Conservation (phyloP, 2,797 vertebrate species). For the Pipistrellus nathusii region DNA sequence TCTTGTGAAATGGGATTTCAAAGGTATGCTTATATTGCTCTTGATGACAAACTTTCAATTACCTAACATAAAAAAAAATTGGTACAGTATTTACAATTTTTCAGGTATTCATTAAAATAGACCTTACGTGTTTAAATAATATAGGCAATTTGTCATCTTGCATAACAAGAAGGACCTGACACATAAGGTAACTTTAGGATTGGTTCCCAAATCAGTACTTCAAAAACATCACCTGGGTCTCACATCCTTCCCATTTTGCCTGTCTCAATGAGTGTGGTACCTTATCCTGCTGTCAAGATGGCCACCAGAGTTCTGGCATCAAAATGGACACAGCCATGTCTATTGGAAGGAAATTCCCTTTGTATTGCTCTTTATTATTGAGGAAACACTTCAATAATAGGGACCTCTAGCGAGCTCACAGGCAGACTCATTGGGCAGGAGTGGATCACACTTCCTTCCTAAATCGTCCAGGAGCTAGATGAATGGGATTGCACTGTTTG, state of each 20-base stretch:
- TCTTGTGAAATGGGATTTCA: constrained; percentile 59
- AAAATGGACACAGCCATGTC: not conserved
- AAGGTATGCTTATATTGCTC: not conserved
- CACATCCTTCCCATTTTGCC: not conserved
- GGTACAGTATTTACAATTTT: constrained; percentile 20
- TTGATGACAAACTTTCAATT: constrained; percentile 54
- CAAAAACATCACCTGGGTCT: not conserved
- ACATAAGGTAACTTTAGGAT: not conserved
- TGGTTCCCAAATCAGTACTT: constrained; percentile 31
- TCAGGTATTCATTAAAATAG: constrained; percentile 37
- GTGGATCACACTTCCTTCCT: not conserved
- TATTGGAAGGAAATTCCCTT: not conserved
- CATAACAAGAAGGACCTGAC: not conserved
- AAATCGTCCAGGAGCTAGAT: not conserved
- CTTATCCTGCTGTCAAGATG: not conserved
- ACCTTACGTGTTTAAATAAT: not conserved
- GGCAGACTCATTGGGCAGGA: not conserved
- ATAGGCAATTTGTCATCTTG: not conserved
- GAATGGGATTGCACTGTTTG: not conserved
- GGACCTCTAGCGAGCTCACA: not conserved
- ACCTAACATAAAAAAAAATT: constrained; percentile 13
- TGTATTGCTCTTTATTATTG: not conserved
- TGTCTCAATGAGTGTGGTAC: not conserved
- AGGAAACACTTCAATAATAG: not conserved
- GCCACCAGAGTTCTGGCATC: not conserved